A percentile compares a stretch with the other conserved stretches of the same genome.
Evolutionary conservation across 2,888 invertebrate genomes (phyloP).

Genomic region (Trilocha varians): DNA sequence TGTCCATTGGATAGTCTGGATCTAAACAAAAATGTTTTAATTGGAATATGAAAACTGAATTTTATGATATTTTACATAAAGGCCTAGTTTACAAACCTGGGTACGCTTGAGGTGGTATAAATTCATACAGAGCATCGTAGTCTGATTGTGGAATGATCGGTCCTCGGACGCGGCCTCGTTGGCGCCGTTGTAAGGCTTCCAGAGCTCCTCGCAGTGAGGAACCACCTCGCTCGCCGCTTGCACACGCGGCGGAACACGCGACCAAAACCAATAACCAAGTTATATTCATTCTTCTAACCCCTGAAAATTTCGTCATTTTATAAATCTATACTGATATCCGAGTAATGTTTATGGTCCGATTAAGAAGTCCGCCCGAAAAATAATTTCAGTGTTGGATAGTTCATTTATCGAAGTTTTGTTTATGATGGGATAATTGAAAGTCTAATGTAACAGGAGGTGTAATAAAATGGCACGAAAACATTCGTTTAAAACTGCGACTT

Average conservation of each 20-base stretch:
- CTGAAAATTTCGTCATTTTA: no score
- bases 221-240: slow-evolving; percentile 41
- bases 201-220: slow-evolving; percentile 67
- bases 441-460: no score
- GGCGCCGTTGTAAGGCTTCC: slow-evolving; percentile 67
- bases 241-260: slow-evolving; percentile 30
- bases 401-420: no score
- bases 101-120: slow-evolving; percentile 52
- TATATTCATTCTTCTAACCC: slow-evolving; percentile 31
- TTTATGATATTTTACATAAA: not conserved
- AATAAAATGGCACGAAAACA: no score
- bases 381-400: no score
- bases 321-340: no score
- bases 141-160: slow-evolving; percentile 39
- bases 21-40: slow-evolving; percentile 33
- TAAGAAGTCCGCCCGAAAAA: no score
- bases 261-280: slow-evolving; percentile 39
- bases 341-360: no score
- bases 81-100: slow-evolving; percentile 32
- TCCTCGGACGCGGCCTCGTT: slow-evolving; percentile 48
- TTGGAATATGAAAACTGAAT: not conserved
- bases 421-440: no score
- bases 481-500: no score
- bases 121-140: slow-evolving; percentile 56
- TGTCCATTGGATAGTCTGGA: slow-evolving; percentile 47